Evolutionary conservation across 2,888 invertebrate species (phyloP).

Genomic region (Drosophila differens): DNA sequence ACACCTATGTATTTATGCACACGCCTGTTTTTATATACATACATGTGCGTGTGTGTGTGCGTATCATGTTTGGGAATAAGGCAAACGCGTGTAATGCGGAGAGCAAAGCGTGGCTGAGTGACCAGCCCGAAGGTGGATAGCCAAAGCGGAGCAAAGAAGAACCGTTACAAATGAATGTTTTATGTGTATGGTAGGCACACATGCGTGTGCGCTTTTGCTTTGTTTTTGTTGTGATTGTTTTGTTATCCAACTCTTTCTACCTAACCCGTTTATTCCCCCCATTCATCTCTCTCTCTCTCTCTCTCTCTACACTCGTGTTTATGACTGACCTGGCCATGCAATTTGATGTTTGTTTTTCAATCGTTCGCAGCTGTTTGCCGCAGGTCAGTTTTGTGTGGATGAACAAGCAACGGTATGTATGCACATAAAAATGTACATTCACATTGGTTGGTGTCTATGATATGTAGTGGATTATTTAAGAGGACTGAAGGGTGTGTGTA

Average conservation of each 20-base stretch:
- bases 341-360: slow-evolving; percentile 19
- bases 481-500: background rate
- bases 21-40: slow-evolving; percentile 19
- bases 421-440: background rate
- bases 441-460: slow-evolving; percentile 1
- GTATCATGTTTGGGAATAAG: slow-evolving; percentile 40
- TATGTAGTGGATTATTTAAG: background rate
- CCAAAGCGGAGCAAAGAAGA: slow-evolving; percentile 9
- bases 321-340: slow-evolving; percentile 15
- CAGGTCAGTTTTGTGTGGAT: slow-evolving; percentile 38
- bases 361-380: slow-evolving; percentile 38
- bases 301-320: background rate
- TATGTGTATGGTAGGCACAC: slow-evolving; percentile 14
- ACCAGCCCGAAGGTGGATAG: slow-evolving; percentile 22
- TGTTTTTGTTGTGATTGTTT: slow-evolving; percentile 11
- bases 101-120: slow-evolving; percentile 24
- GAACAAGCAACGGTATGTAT: background rate
- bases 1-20: slow-evolving; percentile 4
- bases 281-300: background rate
- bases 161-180: slow-evolving; percentile 30
- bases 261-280: background rate
- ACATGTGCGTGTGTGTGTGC: slow-evolving; percentile 20
- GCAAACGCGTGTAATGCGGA: slow-evolving; percentile 32
- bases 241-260: slow-evolving; percentile 3
- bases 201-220: slow-evolving; percentile 13